These are phyloP conservation scores for Sebastes wilsoni DNA, from an alignment of 2,797 vertebrate genomes.

Conservation along the genomic window DNA sequence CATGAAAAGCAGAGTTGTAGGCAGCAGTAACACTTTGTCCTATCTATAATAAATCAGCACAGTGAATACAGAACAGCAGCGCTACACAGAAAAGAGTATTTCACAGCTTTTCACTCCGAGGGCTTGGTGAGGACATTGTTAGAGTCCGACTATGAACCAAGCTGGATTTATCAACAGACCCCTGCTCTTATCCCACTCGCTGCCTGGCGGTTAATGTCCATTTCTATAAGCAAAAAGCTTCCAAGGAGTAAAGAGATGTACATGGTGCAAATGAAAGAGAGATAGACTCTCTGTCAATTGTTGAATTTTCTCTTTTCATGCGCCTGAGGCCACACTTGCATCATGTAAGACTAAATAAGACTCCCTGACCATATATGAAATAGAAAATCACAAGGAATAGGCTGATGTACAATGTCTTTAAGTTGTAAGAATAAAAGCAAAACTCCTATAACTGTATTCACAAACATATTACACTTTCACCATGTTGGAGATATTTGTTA, in stretches of 20 bases:
- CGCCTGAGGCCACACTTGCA: constrained; percentile 32
- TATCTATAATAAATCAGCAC: constrained; percentile 49
- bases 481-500: constrained; percentile 2
- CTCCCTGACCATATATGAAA: constrained; percentile 26
- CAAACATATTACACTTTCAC: constrained; percentile 2
- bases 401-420: constrained; percentile 24
- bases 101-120: constrained; percentile 16
- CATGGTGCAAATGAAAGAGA: constrained; percentile 50
- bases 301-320: constrained; percentile 14
- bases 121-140: constrained; percentile 41
- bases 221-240: constrained; percentile 34
- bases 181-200: constrained; percentile 39
- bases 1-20: constrained; percentile 16
- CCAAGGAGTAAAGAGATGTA: constrained; percentile 35
- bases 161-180: constrained; percentile 41
- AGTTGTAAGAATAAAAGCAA: constrained; percentile 19
- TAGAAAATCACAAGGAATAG: not conserved
- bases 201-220: constrained; percentile 48
- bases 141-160: constrained; percentile 22
- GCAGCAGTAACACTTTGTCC: constrained; percentile 10
- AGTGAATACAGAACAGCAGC: constrained; percentile 31
- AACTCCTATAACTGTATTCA: constrained; percentile 12
- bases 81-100: constrained; percentile 14
- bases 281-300: constrained; percentile 13
- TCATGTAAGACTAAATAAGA: constrained; percentile 47